Evolutionary conservation across 2,797 vertebrate genomes (phyloP).

Genomic region (Smutsia temminckii): DNA sequence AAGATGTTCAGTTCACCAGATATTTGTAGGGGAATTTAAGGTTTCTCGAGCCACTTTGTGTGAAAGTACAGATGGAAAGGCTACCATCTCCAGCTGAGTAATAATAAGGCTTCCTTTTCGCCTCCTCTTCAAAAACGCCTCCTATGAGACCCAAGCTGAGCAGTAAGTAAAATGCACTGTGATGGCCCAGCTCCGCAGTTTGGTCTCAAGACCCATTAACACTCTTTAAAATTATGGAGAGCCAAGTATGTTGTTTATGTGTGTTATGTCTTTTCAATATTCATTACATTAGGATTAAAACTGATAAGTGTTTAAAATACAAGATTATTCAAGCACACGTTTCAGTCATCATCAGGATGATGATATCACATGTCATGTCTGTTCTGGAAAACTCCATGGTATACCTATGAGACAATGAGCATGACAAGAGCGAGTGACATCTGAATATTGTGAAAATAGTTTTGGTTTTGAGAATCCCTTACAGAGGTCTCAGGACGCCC

Average conservation of each 20-base stretch:
- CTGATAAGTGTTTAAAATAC: background rate
- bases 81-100: background rate
- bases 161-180: background rate
- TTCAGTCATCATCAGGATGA: background rate
- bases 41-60: background rate
- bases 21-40: background rate
- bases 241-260: background rate
- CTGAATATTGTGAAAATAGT: background rate
- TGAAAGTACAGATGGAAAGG: background rate
- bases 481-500: background rate
- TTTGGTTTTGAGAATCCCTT: background rate
- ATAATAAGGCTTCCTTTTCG: background rate
- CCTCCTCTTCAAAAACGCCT: background rate
- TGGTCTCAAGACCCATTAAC: background rate
- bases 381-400: conserved; percentile 33
- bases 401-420: background rate
- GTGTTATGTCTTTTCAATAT: background rate
- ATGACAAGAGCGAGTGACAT: background rate
- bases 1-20: background rate
- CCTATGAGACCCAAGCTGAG: background rate
- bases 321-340: background rate
- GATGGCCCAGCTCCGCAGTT: background rate
- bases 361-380: background rate
- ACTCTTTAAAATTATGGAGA: background rate
- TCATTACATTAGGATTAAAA: background rate